A percentile compares a stretch with the other conserved stretches of the same genome.
phyloP scores from a whole-genome alignment of 2,797 vertebrate genomes.

The Antennarius maculatus region DNA sequence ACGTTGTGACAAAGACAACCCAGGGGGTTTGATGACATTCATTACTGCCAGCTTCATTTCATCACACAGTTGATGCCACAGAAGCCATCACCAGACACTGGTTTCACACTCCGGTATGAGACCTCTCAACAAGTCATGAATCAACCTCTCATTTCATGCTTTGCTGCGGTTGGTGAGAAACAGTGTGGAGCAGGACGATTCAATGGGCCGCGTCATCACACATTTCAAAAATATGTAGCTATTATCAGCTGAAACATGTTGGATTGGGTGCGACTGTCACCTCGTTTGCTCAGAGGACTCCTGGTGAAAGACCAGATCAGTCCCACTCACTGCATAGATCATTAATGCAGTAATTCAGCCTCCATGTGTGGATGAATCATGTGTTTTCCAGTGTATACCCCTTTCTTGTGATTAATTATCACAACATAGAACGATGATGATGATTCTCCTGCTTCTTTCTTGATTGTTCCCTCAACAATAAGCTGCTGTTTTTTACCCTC shows the following conservation, averaged over 20 bases:
- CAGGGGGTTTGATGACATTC: slow-evolving; percentile 44
- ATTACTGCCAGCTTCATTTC: slow-evolving; percentile 30
- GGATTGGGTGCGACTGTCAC: slow-evolving; percentile 40
- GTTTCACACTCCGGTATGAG: neutral
- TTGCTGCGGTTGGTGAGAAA: neutral
- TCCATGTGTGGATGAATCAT: slow-evolving; percentile 49
- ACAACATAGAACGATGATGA: slow-evolving; percentile 23
- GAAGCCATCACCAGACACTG: slow-evolving; percentile 11
- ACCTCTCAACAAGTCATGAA: neutral
- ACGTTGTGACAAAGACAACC: slow-evolving; percentile 36
- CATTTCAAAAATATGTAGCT: slow-evolving; percentile 4
- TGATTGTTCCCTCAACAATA: neutral
- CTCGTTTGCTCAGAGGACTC: slow-evolving; percentile 60
- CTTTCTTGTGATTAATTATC: slow-evolving; percentile 8
- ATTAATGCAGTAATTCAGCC: slow-evolving; percentile 64
- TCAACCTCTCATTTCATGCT: neutral
- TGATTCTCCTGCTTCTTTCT: slow-evolving; percentile 17
- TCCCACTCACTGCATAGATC: slow-evolving; percentile 67
- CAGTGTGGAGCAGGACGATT: neutral
- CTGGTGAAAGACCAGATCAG: slow-evolving; percentile 55
- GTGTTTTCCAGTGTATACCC: slow-evolving; percentile 21
- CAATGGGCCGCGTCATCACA: neutral
- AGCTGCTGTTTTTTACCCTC: neutral
- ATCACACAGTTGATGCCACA: neutral
- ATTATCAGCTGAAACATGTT: slow-evolving; percentile 43